These are phyloP conservation scores for Matsumyia berberina DNA, from an alignment of 2,888 invertebrate species.

Conservation along the genomic window DNA sequence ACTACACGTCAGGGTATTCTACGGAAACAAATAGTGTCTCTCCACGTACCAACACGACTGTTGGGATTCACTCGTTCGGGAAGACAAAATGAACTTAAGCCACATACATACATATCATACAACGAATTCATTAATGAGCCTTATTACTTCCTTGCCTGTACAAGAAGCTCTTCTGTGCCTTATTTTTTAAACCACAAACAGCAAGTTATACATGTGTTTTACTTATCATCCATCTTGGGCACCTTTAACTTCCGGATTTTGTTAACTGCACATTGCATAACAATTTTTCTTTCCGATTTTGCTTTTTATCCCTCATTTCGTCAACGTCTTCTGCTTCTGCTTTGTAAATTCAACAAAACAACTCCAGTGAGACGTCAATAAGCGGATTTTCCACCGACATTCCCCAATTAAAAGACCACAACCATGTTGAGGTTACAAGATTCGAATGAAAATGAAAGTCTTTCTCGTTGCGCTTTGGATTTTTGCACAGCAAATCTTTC, in stretches of 20 bases:
- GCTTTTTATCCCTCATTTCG: conserved; percentile 3
- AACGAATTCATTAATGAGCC: not conserved
- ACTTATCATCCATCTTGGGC: conserved; percentile 35
- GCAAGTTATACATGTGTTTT: conserved; percentile 2
- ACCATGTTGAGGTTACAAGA: conserved; percentile 31
- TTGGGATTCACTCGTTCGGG: too few relatives aligned
- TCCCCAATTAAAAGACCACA: conserved; percentile 20
- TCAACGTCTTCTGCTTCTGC: conserved; percentile 4
- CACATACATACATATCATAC: too few relatives aligned
- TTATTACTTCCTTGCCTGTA: not conserved
- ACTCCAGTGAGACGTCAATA: conserved; percentile 3
- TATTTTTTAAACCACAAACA: not conserved
- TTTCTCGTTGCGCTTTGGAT: conserved; percentile 22
- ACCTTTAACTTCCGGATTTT: conserved; percentile 42
- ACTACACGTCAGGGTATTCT: too few relatives aligned
- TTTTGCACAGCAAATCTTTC: conserved; percentile 7
- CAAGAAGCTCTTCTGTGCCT: not conserved
- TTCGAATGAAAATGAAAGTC: conserved; percentile 56
- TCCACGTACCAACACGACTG: too few relatives aligned
- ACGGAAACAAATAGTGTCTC: too few relatives aligned
- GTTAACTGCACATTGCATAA: conserved; percentile 36
- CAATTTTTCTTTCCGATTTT: conserved; percentile 26
- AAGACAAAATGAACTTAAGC: too few relatives aligned
- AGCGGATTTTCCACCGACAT: conserved; percentile 12
- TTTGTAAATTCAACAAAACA: conserved; percentile 6